Evolutionary conservation across 2,113 vertebrate species (phyloP), one percentile per base, ranked within the genome.

Genomic region (Aptenodytes patagonicus): DNA sequence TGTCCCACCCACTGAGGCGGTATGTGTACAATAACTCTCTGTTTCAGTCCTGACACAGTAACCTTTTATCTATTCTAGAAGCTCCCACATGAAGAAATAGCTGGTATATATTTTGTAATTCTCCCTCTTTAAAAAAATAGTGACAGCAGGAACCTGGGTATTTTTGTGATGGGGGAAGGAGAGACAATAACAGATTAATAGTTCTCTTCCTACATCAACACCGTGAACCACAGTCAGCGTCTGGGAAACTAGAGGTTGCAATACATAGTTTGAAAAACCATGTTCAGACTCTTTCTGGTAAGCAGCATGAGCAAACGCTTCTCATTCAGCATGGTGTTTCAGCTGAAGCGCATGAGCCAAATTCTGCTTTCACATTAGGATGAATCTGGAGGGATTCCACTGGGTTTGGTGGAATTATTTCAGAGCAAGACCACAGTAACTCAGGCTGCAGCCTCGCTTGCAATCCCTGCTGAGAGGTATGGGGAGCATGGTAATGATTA

Each of bases 51-150:
- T 81, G 92, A 96, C 91, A 93, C 79, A 88, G 91, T 76, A 90
- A 93, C 51, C 47, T 94, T 95, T 65, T 38, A 69, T 96, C 83
- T 93, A 11, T 73, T 91, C 95, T 96, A 80, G 90, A 89, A 94
- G 90, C 96, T 94, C 96, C 95, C 97, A 95, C 97, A 1, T 78
- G 78, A 90, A 95, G 93, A 97, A 92, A 93, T 68, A 64, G 60
- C 57, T 94, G 64, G 51, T 95, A 58, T 93, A 83, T 77, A 68
- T 94, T 89, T 94, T 81, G 49, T 44, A 76, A 95, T 51, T 72
- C 73, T 88, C 68, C 26, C 46, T 34, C 54, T 95, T 83, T 32
- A 36, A 65, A 73, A 76, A 49, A 84, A 32, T 5, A 9, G 32
- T 10, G n/a, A 66, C 31, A 72, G 62, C 36, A 87, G 78, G 49